A percentile compares a stretch with the other conserved stretches of the same genome.
Conservation (phyloP, 1,140 invertebrate species). For the Chrysomallon squamiferum region DNA sequence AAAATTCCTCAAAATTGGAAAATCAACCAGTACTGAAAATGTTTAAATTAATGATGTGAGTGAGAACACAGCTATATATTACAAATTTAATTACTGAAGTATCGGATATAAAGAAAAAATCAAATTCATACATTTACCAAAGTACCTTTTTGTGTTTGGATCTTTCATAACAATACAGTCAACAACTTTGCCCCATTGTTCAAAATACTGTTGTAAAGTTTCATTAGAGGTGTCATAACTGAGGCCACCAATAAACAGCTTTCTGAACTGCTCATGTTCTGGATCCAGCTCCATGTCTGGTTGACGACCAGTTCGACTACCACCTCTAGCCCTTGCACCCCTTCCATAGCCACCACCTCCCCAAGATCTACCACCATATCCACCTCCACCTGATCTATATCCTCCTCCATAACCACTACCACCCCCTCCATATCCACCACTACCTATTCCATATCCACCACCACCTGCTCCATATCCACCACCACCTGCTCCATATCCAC, state of each 20-base stretch:
- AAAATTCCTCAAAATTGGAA: no score
- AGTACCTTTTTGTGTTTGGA: conserved; percentile 79
- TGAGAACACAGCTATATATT: no score
- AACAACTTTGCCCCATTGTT: conserved; percentile 97
- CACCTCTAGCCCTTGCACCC: conserved; percentile 8
- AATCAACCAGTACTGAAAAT: no score
- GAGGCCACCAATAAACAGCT: conserved; percentile 82
- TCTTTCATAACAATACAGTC: conserved; percentile 99
- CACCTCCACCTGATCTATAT: neutral
- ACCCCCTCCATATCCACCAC: conserved; percentile 4
- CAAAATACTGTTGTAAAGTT: conserved; percentile 89
- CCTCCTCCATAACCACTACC: neutral
- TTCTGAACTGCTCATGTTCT: conserved; percentile 44
- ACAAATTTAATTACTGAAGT: no score
- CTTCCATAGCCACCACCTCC: conserved; percentile 7
- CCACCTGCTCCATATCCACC: conserved; percentile 2
- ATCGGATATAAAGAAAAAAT: no score
- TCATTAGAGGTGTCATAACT: conserved; percentile 83
- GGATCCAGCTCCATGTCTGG: conserved; percentile 25
- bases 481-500: conserved; percentile 7
- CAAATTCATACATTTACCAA: no score
- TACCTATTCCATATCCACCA: conserved; percentile 6
- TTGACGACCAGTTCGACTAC: neutral
- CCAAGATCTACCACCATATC: conserved; percentile 7
- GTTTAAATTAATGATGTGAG: no score